A percentile compares a stretch with the other conserved stretches of the same genome.
These are phyloP conservation scores for Myanophis thanlyinensis DNA, from an alignment of 2,113 vertebrate species.

Conservation along the genomic window DNA sequence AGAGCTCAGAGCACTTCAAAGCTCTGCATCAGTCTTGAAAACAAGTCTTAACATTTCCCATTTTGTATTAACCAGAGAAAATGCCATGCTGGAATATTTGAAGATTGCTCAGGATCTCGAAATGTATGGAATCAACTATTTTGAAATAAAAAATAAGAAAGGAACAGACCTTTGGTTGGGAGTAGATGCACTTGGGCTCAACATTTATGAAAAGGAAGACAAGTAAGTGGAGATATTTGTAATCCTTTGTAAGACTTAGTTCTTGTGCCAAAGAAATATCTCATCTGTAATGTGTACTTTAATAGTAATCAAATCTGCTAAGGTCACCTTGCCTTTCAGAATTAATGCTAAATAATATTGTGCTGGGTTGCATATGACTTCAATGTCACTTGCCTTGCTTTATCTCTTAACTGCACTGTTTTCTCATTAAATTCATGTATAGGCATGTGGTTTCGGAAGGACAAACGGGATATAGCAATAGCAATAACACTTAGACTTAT, in stretches of 20 bases:
- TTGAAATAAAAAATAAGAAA: conserved; percentile 99
- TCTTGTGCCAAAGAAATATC: neutral
- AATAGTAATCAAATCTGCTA: neutral
- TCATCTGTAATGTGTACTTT: neutral
- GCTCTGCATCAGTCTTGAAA: neutral
- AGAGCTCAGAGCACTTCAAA: neutral
- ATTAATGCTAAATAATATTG: conserved; percentile 3
- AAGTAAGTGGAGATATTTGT: conserved; percentile 78
- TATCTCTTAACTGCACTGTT: conserved; percentile 16
- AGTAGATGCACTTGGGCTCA: conserved; percentile 93
- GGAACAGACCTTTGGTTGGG: conserved; percentile 94
- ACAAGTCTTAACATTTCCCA: neutral
- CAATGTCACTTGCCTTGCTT: neutral
- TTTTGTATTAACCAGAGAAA: conserved; percentile 74
- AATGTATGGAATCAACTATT: conserved; percentile 99
- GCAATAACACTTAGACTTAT: too few relatives aligned
- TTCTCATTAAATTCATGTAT: neutral
- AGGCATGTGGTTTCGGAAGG: neutral
- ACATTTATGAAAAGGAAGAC: conserved; percentile 95
- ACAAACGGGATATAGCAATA: too few relatives aligned
- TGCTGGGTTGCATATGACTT: neutral
- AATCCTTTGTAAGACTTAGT: neutral
- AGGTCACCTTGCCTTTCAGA: neutral
- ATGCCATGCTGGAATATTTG: conserved; percentile 92
- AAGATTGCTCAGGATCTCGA: conserved; percentile 98